Conservation (phyloP, 1,140 invertebrate species). For the Diprion similis region DNA sequence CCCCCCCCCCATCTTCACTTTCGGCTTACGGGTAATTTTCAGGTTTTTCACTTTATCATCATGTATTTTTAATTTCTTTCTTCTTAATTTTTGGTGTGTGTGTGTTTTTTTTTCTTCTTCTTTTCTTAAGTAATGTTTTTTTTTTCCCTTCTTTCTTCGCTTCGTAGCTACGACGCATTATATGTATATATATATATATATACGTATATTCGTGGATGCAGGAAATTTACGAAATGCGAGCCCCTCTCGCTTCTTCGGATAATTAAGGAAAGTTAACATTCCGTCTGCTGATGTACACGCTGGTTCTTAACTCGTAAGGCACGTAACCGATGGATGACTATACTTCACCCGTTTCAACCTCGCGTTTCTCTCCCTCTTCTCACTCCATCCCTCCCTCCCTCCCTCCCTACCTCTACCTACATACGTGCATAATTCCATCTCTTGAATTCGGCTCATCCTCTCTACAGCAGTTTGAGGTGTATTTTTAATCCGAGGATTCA, state of each 20-base stretch:
- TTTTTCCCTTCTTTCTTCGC: neutral
- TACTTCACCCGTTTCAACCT: neutral
- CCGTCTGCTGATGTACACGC: neutral
- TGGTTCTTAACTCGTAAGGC: no score
- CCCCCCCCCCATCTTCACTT: no score
- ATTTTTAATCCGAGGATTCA: neutral
- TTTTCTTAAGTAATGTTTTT: neutral
- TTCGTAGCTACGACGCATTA: neutral
- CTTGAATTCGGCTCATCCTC: no score
- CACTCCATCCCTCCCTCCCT: neutral
- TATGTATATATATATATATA: neutral
- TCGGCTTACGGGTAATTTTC: no score
- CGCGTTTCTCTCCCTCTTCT: neutral
- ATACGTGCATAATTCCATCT: no score
- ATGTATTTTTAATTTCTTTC: no score
- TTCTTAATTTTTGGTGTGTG: no score
- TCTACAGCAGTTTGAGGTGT: neutral
- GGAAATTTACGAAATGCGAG: no score
- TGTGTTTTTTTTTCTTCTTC: no score
- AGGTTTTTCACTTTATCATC: no score
- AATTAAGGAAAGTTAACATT: constrained; percentile 1
- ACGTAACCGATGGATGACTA: no score
- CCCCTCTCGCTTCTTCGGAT: neutral
- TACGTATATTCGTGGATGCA: no score
- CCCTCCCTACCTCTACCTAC: neutral